These are phyloP conservation scores for Dastarcus helophoroides DNA, from an alignment of 2,888 invertebrate species.

Conservation along the genomic window DNA sequence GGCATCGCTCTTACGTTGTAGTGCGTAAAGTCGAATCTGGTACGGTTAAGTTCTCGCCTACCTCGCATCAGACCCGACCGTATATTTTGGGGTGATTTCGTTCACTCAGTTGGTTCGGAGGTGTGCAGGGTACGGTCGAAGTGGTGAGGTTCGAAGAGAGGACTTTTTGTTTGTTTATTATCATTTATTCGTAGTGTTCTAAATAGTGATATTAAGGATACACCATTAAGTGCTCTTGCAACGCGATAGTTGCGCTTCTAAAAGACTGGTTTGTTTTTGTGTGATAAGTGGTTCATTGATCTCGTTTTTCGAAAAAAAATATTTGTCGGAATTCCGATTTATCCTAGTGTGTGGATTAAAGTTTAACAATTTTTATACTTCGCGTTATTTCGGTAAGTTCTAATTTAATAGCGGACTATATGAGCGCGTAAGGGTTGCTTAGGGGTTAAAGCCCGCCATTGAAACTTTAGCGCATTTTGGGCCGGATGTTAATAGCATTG, in stretches of 20 bases:
- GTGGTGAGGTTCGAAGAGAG: constrained; percentile 26
- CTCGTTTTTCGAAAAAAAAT: no score
- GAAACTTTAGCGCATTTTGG: no score
- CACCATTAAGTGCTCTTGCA: constrained; percentile 25
- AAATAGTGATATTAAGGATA: constrained; percentile 19
- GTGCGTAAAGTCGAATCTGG: background rate
- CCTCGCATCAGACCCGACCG: constrained; percentile 12
- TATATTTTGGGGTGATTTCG: constrained; percentile 31
- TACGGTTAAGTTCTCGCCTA: no score
- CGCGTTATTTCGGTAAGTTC: no score
- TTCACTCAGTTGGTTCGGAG: constrained; percentile 31
- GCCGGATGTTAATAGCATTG: constrained; percentile 29
- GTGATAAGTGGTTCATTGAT: no score
- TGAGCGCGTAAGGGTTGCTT: no score
- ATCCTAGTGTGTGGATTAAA: no score
- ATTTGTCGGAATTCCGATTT: no score
- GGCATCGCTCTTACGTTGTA: constrained; percentile 5
- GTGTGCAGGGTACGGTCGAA: constrained; percentile 30
- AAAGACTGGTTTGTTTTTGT: no score
- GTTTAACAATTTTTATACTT: no score
- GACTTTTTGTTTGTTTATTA: constrained; percentile 35
- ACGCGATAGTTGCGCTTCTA: constrained; percentile 6
- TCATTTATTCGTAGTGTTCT: constrained; percentile 21
- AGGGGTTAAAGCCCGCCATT: no score
- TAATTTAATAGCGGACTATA: no score